Conservation (phyloP, 1,140 invertebrate genomes). For the Bursaphelenchus mucronatus region DNA sequence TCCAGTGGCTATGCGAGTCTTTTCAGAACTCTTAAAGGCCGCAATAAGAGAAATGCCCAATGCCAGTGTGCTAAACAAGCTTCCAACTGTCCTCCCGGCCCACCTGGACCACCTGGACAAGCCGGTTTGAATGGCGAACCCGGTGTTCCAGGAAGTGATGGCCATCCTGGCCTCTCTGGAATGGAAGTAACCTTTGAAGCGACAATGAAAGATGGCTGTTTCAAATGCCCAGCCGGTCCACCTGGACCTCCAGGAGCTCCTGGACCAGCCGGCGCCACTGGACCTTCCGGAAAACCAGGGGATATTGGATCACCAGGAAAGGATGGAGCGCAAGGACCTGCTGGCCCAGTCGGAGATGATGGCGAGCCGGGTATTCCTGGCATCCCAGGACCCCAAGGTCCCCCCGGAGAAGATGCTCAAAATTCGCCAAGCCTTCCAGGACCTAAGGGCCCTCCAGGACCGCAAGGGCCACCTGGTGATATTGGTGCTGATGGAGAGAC, state of each 20-base stretch:
- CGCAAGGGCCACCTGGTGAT: neutral
- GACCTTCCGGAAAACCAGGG: no score
- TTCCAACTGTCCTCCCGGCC: slow-evolving; percentile 3
- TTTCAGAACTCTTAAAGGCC: no score
- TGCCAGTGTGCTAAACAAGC: neutral
- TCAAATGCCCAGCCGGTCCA: slow-evolving; percentile 2
- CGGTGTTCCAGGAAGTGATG: slow-evolving; percentile 1
- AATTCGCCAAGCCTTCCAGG: neutral
- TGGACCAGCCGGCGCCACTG: neutral
- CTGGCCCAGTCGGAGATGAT: neutral
- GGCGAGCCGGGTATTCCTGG: neutral
- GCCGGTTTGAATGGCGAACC: neutral
- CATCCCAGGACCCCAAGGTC: slow-evolving; percentile 1
- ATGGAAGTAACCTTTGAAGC: neutral
- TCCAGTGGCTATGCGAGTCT: no score
- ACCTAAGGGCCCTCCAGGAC: neutral
- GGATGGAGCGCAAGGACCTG: neutral
- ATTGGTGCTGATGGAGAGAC: neutral
- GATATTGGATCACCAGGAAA: slow-evolving; percentile 10
- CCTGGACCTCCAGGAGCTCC: slow-evolving; percentile 1
- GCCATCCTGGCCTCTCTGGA: slow-evolving; percentile 1
- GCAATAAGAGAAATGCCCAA: no score
- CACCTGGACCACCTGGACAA: slow-evolving; percentile 1
- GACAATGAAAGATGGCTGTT: neutral
- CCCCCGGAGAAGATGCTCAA: neutral